Base-by-base conservation (phyloP, 2,888 invertebrate species). In the Dynastes maya region DNA sequence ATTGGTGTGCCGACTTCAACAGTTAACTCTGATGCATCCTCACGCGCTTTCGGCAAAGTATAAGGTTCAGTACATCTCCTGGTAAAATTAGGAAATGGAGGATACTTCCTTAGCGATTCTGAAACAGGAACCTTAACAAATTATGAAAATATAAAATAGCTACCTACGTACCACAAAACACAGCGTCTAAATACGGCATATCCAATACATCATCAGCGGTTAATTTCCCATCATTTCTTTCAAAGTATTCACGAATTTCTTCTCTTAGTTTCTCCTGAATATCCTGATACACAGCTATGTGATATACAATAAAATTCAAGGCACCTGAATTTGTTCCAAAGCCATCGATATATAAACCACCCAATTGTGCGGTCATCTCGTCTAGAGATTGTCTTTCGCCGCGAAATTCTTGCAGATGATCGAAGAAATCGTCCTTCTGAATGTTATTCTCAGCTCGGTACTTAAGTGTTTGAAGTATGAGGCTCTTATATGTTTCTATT, bases 251-350 rank as follows among this genome's bases (percentile, higher is more conserved):
- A 0, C 83, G 80, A 3, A 90, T 84, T 82, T 91, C 90, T 2
- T 84, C 13, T 6, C 88, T 84, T 6, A 90, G 78, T 80, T 84
- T 89, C 0, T 86, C 82, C 78, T 91, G 90, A 0, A 89, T 80
- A 1, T 88, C 85, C 0, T 83, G 85, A 81, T 90, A 84, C 2
- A 76, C 65, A 0, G 90, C 89, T 27, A 91, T 80, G 37, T 88
- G 85, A 80, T 87, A 89, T 1, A 87, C 82, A 1, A 87, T 78
- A 70, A 88, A 89, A 58, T 85, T 86, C 53, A 90, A 81, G 0
- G 88, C 87, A 0, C 86, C 84, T 0, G 89, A 88, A n/a, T 89
- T 89, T 0, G 90, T 90, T 80, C 90, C 90, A 80, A 88, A 90
- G 1, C 90, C 90, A 58, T 90, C 90, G 1, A 87, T 61, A 77